Percentiles rank a stretch among this genome's conserved stretches.
phyloP scores from a whole-genome alignment of 2,113 vertebrate species.

The Tachycineta bicolor region DNA sequence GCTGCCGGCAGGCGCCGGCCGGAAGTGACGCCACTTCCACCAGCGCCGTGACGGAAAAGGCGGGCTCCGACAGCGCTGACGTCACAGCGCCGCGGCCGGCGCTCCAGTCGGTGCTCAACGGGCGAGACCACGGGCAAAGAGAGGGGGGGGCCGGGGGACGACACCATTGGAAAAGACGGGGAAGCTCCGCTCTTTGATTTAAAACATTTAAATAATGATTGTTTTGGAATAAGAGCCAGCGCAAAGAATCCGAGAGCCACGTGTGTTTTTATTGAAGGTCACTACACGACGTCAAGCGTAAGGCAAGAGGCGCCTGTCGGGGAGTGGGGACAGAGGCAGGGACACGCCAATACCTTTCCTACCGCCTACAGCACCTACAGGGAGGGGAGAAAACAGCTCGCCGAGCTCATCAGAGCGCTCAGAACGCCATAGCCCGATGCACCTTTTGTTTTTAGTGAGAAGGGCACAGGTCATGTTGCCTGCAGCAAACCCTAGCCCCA shows the following conservation, averaged over 20 bases:
- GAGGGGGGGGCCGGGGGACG: accelerated
- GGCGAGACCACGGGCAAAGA: accelerated
- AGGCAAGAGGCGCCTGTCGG: conserved; percentile 59
- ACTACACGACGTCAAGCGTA: conserved; percentile 75
- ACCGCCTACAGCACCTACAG: not conserved
- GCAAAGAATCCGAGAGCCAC: not conserved
- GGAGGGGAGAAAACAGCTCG: not conserved
- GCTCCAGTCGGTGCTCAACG: accelerated
- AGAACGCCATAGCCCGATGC: not conserved
- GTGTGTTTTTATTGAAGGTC: conserved; percentile 78
- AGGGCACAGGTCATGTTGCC: not conserved
- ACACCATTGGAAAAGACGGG: not conserved
- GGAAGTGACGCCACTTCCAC: not conserved
- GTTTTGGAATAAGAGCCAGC: not conserved
- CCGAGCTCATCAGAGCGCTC: not conserved
- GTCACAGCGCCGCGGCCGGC: not conserved
- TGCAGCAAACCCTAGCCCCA: not conserved
- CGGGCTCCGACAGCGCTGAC: not conserved
- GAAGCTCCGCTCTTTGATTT: no score
- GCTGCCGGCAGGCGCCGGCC: not conserved
- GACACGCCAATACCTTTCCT: not conserved
- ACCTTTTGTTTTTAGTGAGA: not conserved
- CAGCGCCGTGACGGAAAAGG: not conserved
- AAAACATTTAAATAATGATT: not conserved
- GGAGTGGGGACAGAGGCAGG: not conserved